Percentiles rank a stretch among this genome's conserved stretches.
phyloP scores from a whole-genome alignment of 2,797 vertebrate genomes.

The Rhinella marina region DNA sequence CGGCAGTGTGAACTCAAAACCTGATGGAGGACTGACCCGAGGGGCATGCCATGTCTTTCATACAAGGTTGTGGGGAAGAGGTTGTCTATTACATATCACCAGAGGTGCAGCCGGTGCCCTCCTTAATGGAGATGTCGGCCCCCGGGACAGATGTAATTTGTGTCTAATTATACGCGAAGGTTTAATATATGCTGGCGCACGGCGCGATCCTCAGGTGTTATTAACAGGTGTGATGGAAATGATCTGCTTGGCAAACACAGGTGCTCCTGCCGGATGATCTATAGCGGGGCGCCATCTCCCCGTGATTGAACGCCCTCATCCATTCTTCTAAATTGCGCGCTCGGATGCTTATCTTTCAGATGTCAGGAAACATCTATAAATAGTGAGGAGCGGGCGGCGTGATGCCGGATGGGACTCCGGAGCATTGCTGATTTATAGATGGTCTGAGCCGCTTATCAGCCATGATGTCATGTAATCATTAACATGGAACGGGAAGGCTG shows the following conservation, averaged over 20 bases:
- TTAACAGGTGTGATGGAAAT: slow-evolving; percentile 56
- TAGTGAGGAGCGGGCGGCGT: slow-evolving; percentile 21
- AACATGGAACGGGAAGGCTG: background rate
- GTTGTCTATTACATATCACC: background rate
- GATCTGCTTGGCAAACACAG: slow-evolving; percentile 43
- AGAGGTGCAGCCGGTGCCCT: background rate
- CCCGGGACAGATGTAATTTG: background rate
- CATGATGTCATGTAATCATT: background rate
- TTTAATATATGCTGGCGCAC: slow-evolving; percentile 29
- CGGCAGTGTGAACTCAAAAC: too few species aligned
- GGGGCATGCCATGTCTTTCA: too few species aligned
- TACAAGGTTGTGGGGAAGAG: background rate
- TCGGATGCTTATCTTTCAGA: slow-evolving; percentile 52
- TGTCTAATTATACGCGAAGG: slow-evolving; percentile 34
- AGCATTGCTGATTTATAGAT: slow-evolving; percentile 42
- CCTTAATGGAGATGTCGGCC: background rate
- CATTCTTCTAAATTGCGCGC: slow-evolving; percentile 12
- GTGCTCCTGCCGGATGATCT: slow-evolving; percentile 20
- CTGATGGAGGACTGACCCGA: background rate
- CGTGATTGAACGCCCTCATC: slow-evolving; percentile 40
- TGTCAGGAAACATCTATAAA: slow-evolving; percentile 56
- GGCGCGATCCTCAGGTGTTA: slow-evolving; percentile 54
- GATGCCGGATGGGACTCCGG: slow-evolving; percentile 13
- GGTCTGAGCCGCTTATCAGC: background rate
- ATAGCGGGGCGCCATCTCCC: background rate